A percentile compares a stretch with the other conserved stretches of the same genome.
Conservation (phyloP, 2,113 vertebrate species). For the Hippolais icterina region DNA sequence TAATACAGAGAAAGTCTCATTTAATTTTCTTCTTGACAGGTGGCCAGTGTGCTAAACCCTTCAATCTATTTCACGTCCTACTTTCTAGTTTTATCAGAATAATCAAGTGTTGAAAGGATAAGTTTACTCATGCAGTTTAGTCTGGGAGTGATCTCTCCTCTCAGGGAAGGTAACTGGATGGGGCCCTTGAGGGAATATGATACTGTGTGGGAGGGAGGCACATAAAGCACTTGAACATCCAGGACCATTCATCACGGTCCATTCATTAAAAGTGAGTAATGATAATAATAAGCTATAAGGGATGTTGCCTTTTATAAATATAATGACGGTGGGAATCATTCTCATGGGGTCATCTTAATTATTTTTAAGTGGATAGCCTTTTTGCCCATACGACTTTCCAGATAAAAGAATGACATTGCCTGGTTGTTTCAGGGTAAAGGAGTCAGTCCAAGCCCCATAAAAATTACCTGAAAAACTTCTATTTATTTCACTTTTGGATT, state of each 20-base stretch:
- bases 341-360: constrained; percentile 1
- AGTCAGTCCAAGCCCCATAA: background rate
- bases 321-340: background rate
- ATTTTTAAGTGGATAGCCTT: constrained; percentile 14
- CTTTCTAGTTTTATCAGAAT: background rate
- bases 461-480: constrained; percentile 21
- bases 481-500: constrained; percentile 16
- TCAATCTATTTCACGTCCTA: background rate
- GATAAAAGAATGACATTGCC: background rate
- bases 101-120: background rate
- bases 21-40: background rate
- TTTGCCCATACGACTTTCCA: background rate
- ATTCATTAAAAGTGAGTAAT: constrained; percentile 12
- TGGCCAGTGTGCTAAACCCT: background rate
- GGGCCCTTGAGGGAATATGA: background rate
- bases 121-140: background rate
- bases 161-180: background rate
- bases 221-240: background rate
- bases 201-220: background rate
- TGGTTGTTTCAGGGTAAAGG: background rate
- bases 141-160: background rate
- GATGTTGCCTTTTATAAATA: constrained; percentile 34
- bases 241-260: background rate
- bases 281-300: constrained; percentile 6
- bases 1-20: background rate